These are phyloP conservation scores for Sphinx pinastri DNA, from an alignment of 2,888 invertebrate genomes.

Conservation along the genomic window DNA sequence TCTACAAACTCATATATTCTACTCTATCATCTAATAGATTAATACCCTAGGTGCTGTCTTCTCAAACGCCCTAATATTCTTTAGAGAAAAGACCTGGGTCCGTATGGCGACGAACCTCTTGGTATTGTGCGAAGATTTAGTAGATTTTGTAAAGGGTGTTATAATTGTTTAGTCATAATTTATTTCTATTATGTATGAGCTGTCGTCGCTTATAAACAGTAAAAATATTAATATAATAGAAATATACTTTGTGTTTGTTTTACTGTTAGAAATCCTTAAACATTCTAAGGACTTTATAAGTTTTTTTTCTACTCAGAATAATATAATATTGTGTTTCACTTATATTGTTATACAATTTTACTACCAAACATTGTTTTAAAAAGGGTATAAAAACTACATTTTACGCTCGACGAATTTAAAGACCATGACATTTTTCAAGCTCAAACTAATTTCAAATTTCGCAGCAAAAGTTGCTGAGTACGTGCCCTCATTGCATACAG, in stretches of 20 bases:
- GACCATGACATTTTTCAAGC: not conserved
- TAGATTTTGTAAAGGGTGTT: too few species aligned
- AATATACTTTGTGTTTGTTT: too few species aligned
- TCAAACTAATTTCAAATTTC: not conserved
- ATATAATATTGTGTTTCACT: not conserved
- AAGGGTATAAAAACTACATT: not conserved
- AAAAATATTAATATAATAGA: not conserved
- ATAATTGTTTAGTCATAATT: too few species aligned
- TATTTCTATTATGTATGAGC: too few species aligned
- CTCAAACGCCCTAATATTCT: too few species aligned
- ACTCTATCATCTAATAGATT: not conserved
- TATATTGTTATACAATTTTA: not conserved
- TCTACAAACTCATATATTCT: not conserved
- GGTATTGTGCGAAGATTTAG: not conserved
- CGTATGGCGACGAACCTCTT: not conserved
- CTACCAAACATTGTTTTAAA: not conserved
- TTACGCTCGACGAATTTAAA: not conserved
- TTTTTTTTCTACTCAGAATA: not conserved
- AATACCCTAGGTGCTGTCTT: too few species aligned
- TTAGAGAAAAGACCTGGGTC: too few species aligned
- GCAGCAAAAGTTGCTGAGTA: not conserved
- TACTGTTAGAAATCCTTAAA: too few species aligned
- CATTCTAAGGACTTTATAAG: too few species aligned
- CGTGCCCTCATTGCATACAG: conserved; percentile 4
- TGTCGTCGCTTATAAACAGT: not conserved